Conservation (phyloP, 2,888 invertebrate genomes). For the Chrysodeixis includens region DNA sequence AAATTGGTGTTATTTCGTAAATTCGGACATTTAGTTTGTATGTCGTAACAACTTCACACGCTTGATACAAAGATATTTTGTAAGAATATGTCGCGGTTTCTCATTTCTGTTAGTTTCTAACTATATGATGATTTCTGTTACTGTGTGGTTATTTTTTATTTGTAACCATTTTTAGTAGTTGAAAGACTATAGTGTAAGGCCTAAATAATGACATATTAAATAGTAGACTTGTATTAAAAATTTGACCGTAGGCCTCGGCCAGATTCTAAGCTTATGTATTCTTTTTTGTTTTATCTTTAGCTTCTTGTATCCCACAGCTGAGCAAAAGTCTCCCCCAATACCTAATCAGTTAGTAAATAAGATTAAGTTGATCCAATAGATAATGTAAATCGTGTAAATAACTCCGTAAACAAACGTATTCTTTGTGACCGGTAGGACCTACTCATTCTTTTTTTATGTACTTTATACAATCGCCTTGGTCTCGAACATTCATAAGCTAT, state of each 20-base stretch:
- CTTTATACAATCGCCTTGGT: not conserved
- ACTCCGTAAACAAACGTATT: not conserved
- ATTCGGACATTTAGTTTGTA: slow-evolving; percentile 66
- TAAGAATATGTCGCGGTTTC: slow-evolving; percentile 60
- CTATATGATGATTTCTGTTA: slow-evolving; percentile 40
- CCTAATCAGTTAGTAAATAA: too few relatives aligned
- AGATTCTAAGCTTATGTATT: too few relatives aligned
- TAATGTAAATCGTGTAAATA: not conserved
- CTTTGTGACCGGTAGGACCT: not conserved
- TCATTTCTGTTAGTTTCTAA: slow-evolving; percentile 49
- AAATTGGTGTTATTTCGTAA: slow-evolving; percentile 71
- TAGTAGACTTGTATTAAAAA: too few relatives aligned
- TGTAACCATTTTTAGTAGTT: too few relatives aligned
- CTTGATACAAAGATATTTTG: slow-evolving; percentile 67
- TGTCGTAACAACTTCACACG: slow-evolving; percentile 77
- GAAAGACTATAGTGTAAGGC: too few relatives aligned
- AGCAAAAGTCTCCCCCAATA: too few relatives aligned
- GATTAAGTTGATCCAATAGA: too few relatives aligned
- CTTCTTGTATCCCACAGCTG: too few relatives aligned
- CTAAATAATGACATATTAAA: too few relatives aligned
- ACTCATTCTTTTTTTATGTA: not conserved
- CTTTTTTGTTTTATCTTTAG: too few relatives aligned
- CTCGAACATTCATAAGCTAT: not conserved
- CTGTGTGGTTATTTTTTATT: slow-evolving; percentile 14
- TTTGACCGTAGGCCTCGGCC: too few relatives aligned